These are phyloP conservation scores for Drosophila hamatofila DNA, from an alignment of 2,888 invertebrate species.

Conservation along the genomic window DNA sequence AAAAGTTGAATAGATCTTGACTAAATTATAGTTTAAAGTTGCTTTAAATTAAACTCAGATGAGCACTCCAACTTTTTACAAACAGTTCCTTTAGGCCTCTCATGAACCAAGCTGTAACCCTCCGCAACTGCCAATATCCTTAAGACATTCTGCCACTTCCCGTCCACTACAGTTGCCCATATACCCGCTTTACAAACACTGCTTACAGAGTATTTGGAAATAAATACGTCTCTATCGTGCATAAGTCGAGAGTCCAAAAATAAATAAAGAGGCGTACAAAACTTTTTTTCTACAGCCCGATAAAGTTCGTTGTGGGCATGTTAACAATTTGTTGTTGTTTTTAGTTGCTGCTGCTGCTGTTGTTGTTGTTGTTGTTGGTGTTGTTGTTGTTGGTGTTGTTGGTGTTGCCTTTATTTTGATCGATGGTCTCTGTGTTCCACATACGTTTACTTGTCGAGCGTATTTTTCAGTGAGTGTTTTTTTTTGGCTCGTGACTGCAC, in stretches of 20 bases:
- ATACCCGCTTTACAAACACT: not conserved
- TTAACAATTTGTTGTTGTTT: conserved; percentile 51
- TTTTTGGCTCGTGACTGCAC: conserved; percentile 60
- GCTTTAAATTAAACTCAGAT: not conserved
- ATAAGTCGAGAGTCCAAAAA: conserved; percentile 48
- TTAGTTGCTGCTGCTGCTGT: no score
- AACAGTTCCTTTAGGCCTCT: no score
- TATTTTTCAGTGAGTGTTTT: conserved; percentile 14
- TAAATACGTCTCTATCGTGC: conserved; percentile 27
- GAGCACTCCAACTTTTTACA: no score
- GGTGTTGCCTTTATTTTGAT: conserved; percentile 52
- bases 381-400: conserved; percentile 4
- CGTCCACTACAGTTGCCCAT: not conserved
- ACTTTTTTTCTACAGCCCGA: conserved; percentile 43
- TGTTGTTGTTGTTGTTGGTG: no score
- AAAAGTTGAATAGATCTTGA: not conserved
- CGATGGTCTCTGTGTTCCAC: conserved; percentile 67
- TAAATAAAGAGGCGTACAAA: conserved; percentile 71
- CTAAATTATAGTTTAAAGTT: not conserved
- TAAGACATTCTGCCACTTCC: not conserved
- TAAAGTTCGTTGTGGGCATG: conserved; percentile 66
- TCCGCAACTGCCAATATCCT: not conserved
- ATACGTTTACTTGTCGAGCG: conserved; percentile 48
- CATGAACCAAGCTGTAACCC: not conserved
- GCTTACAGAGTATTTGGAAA: not conserved